These are phyloP conservation scores for Gambelia wislizenii DNA, from an alignment of 2,797 vertebrate species.

Conservation along the genomic window DNA sequence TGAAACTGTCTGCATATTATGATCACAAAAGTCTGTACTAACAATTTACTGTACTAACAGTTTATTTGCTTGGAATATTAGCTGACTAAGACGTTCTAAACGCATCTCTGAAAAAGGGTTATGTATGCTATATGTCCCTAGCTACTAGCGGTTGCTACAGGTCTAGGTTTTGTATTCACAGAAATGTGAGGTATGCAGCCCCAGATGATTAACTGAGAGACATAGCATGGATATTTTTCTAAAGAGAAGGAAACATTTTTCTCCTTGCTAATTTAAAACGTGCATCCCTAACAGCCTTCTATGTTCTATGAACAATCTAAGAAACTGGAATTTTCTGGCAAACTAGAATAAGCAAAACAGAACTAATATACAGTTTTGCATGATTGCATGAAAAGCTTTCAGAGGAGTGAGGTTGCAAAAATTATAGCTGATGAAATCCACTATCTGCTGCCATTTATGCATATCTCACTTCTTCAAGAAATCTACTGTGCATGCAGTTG, in stretches of 20 bases:
- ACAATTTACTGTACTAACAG: not conserved
- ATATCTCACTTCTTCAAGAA: not conserved
- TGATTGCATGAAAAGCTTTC: not conserved
- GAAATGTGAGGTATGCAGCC: not conserved
- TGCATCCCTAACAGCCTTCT: not conserved
- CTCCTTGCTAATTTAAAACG: not conserved
- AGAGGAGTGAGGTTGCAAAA: not conserved
- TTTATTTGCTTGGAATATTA: not conserved
- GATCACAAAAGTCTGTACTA: not conserved
- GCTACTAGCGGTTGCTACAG: slow-evolving; percentile 44
- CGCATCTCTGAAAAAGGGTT: not conserved
- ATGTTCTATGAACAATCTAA: not conserved
- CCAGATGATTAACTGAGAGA: not conserved
- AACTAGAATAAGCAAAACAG: not conserved
- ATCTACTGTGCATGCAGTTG: not conserved
- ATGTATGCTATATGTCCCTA: rapidly evolving
- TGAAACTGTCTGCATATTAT: not conserved
- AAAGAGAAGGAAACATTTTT: not conserved
- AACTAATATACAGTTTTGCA: not conserved
- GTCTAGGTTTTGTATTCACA: not conserved
- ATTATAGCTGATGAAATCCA: not conserved
- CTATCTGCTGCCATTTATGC: not conserved
- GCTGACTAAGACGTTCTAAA: not conserved
- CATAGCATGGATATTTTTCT: not conserved
- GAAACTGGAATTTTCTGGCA: not conserved